Percentiles rank a stretch among this genome's conserved stretches.
These are phyloP conservation scores for Mechanitis messenoides DNA, from an alignment of 2,888 invertebrate species.

Conservation along the genomic window DNA sequence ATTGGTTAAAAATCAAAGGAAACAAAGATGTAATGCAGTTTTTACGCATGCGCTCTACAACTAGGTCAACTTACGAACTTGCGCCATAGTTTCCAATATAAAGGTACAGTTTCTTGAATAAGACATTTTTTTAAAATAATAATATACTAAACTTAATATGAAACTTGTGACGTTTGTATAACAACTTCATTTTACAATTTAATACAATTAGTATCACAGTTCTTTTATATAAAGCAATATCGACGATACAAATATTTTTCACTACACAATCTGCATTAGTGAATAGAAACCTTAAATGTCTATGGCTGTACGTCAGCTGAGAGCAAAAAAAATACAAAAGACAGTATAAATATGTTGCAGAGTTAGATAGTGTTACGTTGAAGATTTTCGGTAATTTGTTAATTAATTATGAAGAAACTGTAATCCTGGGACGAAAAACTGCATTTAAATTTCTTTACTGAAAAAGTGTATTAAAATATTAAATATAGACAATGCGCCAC, in stretches of 20 bases:
- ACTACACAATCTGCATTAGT: not conserved
- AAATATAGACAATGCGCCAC: not conserved
- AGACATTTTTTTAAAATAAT: not conserved
- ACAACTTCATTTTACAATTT: not conserved
- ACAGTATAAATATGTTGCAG: slow-evolving; percentile 5
- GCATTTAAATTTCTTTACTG: too few species aligned
- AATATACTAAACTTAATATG: not conserved
- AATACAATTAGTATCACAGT: not conserved
- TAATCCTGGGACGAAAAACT: not conserved
- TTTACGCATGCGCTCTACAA: slow-evolving; percentile 22
- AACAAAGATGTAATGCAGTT: not conserved
- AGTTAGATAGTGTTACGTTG: not conserved
- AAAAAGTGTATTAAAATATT: not conserved
- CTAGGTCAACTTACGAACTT: slow-evolving; percentile 29
- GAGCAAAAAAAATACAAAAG: slow-evolving; percentile 13
- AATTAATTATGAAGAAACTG: not conserved
- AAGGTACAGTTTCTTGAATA: slow-evolving; percentile 13
- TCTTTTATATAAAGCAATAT: not conserved
- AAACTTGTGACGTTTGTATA: not conserved
- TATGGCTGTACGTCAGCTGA: slow-evolving; percentile 28
- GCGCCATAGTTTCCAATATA: slow-evolving; percentile 20
- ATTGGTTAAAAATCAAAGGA: too few species aligned
- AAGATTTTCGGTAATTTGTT: not conserved
- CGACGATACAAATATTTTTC: not conserved
- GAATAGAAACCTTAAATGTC: slow-evolving; percentile 24